Evolutionary conservation across 2,113 vertebrate genomes (phyloP).

Genomic region (Naja naja): DNA sequence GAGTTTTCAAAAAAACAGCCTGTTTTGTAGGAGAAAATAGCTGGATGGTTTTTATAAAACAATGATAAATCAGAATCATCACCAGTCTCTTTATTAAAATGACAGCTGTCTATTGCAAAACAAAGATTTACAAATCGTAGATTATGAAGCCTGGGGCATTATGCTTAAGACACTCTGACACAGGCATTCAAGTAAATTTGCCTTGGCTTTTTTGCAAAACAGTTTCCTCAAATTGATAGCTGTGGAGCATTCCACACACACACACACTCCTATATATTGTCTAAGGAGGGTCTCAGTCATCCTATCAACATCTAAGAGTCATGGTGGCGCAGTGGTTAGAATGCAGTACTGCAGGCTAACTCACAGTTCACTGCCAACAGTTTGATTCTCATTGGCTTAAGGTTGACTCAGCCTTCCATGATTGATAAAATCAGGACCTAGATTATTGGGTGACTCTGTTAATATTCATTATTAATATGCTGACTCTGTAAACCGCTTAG

Average conservation of each 20-base stretch:
- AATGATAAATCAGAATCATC: not conserved
- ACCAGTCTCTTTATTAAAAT: not conserved
- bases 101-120: not conserved
- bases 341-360: too few species aligned
- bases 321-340: too few species aligned
- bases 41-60: not conserved
- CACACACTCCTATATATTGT: not conserved
- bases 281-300: not conserved
- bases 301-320: too few species aligned
- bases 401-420: too few species aligned
- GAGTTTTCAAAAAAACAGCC: not conserved
- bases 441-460: too few species aligned
- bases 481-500: too few species aligned
- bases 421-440: too few species aligned
- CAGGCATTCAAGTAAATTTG: not conserved
- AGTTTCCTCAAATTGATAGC: not conserved
- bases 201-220: not conserved
- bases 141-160: not conserved
- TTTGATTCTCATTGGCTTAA: too few species aligned
- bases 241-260: not conserved
- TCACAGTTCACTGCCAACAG: too few species aligned
- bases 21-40: not conserved
- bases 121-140: not conserved
- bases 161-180: not conserved
- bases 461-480: too few species aligned